Percentiles rank a stretch among this genome's conserved stretches.
phyloP scores from a whole-genome alignment of 2,113 vertebrate genomes.

The Brachypteracias leptosomus region DNA sequence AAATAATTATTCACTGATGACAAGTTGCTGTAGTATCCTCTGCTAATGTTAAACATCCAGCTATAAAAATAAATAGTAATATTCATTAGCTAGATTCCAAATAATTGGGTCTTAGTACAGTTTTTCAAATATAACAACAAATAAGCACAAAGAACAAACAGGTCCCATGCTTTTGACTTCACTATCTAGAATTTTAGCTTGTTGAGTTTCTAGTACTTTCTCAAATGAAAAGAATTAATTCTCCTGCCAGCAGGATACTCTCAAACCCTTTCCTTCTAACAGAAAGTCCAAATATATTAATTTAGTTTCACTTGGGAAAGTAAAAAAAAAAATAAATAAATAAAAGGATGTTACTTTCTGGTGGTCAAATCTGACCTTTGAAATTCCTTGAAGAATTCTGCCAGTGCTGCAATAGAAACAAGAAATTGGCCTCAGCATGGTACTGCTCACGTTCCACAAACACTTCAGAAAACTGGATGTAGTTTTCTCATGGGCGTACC shows the following conservation, averaged over 20 bases:
- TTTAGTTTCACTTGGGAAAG: not conserved
- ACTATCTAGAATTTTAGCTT: not conserved
- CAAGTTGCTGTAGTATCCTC: too few relatives aligned
- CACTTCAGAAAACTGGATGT: not conserved
- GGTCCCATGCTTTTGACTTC: not conserved
- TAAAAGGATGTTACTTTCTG: too few relatives aligned
- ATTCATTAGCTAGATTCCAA: not conserved
- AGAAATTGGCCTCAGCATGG: not conserved
- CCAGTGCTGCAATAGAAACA: not conserved
- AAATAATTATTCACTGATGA: not conserved
- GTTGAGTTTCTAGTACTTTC: not conserved
- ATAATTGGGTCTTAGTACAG: not conserved
- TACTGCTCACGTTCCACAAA: not conserved
- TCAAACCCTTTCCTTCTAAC: not conserved
- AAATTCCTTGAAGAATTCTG: not conserved
- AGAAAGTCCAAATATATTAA: slow-evolving; percentile 24
- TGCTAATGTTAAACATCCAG: not conserved
- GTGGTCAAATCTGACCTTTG: not conserved
- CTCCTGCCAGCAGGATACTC: not conserved
- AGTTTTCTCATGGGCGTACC: not conserved
- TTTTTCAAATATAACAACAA: not conserved
- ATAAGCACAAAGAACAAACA: not conserved
- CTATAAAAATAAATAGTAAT: not conserved
- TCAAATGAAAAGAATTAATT: slow-evolving; percentile 27
- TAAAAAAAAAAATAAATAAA: not conserved